A percentile compares a stretch with the other conserved stretches of the same genome.
phyloP scores from a whole-genome alignment of 2,888 invertebrate species.

The Spisula subtruncata region DNA sequence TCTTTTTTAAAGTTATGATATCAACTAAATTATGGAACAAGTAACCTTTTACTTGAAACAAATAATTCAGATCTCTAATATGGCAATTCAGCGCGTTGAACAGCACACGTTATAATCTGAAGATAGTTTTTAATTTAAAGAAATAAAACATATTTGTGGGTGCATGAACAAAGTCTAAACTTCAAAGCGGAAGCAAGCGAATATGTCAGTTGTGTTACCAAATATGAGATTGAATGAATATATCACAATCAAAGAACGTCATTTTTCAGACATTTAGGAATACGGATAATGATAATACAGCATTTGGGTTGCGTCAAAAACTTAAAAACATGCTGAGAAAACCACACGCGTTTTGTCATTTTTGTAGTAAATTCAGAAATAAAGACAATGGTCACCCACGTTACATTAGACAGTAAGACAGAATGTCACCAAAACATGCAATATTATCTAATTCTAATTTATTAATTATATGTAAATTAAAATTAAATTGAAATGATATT shows the following conservation, averaged over 20 bases:
- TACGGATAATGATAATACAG: neutral
- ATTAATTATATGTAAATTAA: slow-evolving; percentile 3
- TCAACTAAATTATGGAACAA: too few relatives aligned
- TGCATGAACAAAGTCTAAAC: too few relatives aligned
- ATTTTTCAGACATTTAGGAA: neutral
- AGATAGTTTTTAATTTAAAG: too few relatives aligned
- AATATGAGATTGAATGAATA: neutral
- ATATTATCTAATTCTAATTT: neutral
- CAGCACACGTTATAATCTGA: too few relatives aligned
- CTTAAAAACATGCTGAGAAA: neutral
- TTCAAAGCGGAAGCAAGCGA: too few relatives aligned
- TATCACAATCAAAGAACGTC: neutral
- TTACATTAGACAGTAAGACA: neutral
- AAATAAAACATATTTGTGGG: too few relatives aligned
- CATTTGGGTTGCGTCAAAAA: slow-evolving; percentile 7
- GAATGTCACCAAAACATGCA: neutral
- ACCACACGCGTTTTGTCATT: neutral
- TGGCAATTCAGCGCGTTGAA: too few relatives aligned
- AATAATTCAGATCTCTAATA: too few relatives aligned
- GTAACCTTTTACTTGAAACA: too few relatives aligned
- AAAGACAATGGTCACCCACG: neutral
- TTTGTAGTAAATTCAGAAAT: neutral
- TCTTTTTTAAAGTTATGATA: too few relatives aligned
- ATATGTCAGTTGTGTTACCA: neutral
- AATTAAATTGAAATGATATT: slow-evolving; percentile 23